These are phyloP conservation scores for Drosophila meridionalis DNA, from an alignment of 2,888 invertebrate species.

Conservation along the genomic window DNA sequence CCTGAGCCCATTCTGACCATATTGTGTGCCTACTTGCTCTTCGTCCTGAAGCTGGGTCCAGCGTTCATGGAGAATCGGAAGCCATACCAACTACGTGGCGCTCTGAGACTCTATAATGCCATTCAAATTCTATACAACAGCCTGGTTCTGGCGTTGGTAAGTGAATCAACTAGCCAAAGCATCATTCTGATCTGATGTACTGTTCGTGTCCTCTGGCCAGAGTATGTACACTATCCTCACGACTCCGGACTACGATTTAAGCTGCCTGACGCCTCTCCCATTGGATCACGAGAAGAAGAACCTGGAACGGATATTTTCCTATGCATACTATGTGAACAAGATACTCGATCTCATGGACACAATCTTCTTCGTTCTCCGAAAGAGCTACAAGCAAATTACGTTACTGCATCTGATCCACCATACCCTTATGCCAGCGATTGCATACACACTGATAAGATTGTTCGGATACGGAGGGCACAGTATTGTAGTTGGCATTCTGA, in stretches of 20 bases:
- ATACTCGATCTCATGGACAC: slow-evolving; percentile 58
- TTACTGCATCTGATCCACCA: slow-evolving; percentile 57
- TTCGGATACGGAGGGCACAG: slow-evolving; percentile 56
- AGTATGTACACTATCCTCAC: not conserved
- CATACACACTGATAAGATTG: slow-evolving; percentile 26
- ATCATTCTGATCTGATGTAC: not conserved
- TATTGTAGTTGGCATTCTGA: slow-evolving; percentile 33
- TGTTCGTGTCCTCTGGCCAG: not conserved
- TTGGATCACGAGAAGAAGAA: slow-evolving; percentile 35
- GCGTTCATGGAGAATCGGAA: slow-evolving; percentile 27
- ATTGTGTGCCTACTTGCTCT: slow-evolving; percentile 19
- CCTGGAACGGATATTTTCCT: slow-evolving; percentile 40
- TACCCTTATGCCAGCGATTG: slow-evolving; percentile 34
- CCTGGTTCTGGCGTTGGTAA: slow-evolving; percentile 5
- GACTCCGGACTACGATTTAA: slow-evolving; percentile 3
- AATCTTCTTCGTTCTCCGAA: slow-evolving; percentile 59
- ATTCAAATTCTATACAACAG: slow-evolving; percentile 29
- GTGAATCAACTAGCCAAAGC: not conserved
- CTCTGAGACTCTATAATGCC: slow-evolving; percentile 33
- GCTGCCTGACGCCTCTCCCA: slow-evolving; percentile 17
- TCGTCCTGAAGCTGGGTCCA: slow-evolving; percentile 36
- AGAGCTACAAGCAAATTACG: slow-evolving; percentile 55
- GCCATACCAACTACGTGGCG: slow-evolving; percentile 22
- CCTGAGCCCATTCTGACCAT: slow-evolving; percentile 19
- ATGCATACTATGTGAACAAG: slow-evolving; percentile 53